Percentiles rank a stretch among this genome's conserved stretches.
Evolutionary conservation across 2,888 invertebrate genomes (phyloP).

Genomic region (Entomobrya multifasciata): DNA sequence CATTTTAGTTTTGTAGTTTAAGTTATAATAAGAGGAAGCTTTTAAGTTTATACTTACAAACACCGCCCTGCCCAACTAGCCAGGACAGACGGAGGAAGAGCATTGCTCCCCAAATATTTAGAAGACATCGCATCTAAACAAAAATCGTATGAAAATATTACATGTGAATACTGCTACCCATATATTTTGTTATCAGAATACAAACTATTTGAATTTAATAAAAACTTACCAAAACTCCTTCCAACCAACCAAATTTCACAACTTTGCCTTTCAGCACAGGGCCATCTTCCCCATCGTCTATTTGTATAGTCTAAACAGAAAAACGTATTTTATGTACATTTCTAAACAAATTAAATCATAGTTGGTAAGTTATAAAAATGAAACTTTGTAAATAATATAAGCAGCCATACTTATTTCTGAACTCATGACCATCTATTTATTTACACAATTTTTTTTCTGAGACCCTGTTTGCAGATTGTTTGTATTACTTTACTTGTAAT

Average conservation of each 20-base stretch:
- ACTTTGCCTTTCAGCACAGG: slow-evolving; percentile 79
- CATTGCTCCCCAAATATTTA: slow-evolving; percentile 99
- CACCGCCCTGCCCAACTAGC: slow-evolving; percentile 97
- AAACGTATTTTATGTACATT: too few relatives aligned
- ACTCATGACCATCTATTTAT: too few relatives aligned
- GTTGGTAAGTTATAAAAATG: too few relatives aligned
- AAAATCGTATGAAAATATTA: neutral
- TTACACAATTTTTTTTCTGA: too few relatives aligned
- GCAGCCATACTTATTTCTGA: too few relatives aligned
- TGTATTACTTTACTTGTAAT: too few relatives aligned
- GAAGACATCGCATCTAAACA: slow-evolving; percentile 87
- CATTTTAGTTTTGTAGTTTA: too few relatives aligned
- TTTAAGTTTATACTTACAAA: slow-evolving; percentile 83
- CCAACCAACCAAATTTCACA: slow-evolving; percentile 80
- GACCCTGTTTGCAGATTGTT: too few relatives aligned
- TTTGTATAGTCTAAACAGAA: slow-evolving; percentile 66
- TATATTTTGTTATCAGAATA: too few relatives aligned
- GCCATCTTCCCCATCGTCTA: slow-evolving; percentile 75
- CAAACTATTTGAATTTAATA: slow-evolving; percentile 4
- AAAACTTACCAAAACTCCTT: slow-evolving; percentile 79
- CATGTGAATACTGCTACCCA: neutral
- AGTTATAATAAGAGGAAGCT: neutral
- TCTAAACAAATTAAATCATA: too few relatives aligned
- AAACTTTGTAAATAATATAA: too few relatives aligned
- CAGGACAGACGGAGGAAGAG: slow-evolving; percentile 97